A percentile compares a stretch with the other conserved stretches of the same genome.
Evolutionary conservation across 2,113 vertebrate species (phyloP).

Genomic region (Eulacestoma nigropectus): DNA sequence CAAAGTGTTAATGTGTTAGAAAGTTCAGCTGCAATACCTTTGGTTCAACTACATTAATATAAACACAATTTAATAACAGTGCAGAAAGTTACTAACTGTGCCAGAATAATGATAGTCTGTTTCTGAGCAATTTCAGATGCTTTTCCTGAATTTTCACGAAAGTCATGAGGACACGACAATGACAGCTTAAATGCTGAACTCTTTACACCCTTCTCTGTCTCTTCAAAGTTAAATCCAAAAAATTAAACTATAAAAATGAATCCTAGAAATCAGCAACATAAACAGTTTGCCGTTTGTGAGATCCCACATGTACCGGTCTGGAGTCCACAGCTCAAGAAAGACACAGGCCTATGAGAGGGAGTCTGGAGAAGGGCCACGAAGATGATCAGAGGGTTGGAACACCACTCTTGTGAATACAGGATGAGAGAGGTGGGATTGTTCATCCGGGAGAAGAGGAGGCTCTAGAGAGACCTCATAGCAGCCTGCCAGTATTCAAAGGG

Average conservation of each 20-base stretch:
- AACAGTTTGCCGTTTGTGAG: background rate
- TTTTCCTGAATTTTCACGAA: background rate
- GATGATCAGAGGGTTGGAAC: background rate
- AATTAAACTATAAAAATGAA: background rate
- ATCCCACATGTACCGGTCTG: background rate
- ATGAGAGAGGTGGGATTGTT: background rate
- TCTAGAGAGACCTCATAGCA: background rate
- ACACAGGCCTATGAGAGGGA: background rate
- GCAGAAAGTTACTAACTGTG: background rate
- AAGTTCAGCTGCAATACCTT: background rate
- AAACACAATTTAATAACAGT: background rate
- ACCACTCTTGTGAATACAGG: background rate
- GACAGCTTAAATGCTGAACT: background rate
- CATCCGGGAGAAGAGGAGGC: background rate
- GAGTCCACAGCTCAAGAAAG: background rate
- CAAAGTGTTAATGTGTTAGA: background rate
- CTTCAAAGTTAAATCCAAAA: background rate
- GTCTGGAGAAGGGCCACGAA: rapidly evolving
- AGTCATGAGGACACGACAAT: background rate
- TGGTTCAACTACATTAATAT: background rate
- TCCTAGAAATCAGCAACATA: background rate
- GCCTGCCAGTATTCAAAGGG: too few species aligned
- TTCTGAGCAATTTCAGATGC: background rate
- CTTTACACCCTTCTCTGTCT: background rate
- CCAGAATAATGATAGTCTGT: background rate